These are phyloP conservation scores for Rhadinocentrus ornatus DNA, from an alignment of 2,797 vertebrate genomes.

Conservation along the genomic window DNA sequence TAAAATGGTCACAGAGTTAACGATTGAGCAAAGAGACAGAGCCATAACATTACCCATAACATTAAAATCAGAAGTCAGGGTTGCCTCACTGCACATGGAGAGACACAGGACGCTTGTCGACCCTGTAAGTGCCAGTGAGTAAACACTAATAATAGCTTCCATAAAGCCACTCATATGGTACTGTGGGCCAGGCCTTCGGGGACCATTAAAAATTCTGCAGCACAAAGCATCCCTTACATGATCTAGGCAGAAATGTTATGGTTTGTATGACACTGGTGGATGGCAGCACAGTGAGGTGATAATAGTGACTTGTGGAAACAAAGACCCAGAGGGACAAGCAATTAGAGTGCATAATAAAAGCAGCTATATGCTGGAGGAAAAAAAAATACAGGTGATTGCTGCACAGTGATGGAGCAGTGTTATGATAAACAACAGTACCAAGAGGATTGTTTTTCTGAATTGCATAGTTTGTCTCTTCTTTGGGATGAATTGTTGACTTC, in stretches of 20 bases:
- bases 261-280: constrained; percentile 56
- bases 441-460: constrained; percentile 58
- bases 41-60: constrained; percentile 77
- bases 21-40: constrained; percentile 77
- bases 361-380: constrained; percentile 40
- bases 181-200: constrained; percentile 70
- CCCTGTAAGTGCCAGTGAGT: constrained; percentile 77
- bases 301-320: constrained; percentile 62
- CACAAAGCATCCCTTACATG: constrained; percentile 63
- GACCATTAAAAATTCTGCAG: constrained; percentile 74
- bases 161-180: constrained; percentile 78
- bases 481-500: constrained; percentile 54
- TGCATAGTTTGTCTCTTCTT: constrained; percentile 38
- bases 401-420: constrained; percentile 39
- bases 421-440: constrained; percentile 62
- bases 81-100: constrained; percentile 69
- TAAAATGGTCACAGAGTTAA: constrained; percentile 83
- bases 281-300: constrained; percentile 60
- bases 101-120: constrained; percentile 67
- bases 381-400: constrained; percentile 52
- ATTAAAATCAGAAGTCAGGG: constrained; percentile 75
- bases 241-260: constrained; percentile 54
- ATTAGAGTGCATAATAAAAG: constrained; percentile 72
- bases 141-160: constrained; percentile 83
- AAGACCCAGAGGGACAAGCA: constrained; percentile 73